These are phyloP conservation scores for Mustelus asterias DNA, from an alignment of 2,113 vertebrate species.

Conservation along the genomic window DNA sequence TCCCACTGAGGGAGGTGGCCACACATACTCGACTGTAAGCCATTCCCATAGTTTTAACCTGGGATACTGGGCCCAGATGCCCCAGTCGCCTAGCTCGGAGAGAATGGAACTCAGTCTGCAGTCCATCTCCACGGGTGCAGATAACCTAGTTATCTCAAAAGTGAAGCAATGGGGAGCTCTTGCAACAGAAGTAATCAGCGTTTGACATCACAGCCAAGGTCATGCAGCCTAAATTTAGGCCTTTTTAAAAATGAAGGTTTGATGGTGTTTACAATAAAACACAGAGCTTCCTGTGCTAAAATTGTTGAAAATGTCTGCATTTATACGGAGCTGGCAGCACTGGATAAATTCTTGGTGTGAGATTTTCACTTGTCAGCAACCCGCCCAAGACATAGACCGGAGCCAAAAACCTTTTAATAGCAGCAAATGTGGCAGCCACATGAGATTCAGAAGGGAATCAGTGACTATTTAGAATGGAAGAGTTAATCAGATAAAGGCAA, in stretches of 20 bases:
- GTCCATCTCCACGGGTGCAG: neutral
- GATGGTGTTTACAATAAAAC: neutral
- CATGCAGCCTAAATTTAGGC: neutral
- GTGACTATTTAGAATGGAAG: neutral
- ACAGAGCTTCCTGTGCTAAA: neutral
- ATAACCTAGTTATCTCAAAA: neutral
- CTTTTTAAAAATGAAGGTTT: neutral
- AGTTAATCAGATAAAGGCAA: neutral
- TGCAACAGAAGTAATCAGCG: neutral
- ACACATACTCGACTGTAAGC: neutral
- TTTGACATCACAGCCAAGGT: neutral
- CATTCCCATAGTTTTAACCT: neutral
- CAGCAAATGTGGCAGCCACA: conserved; percentile 26
- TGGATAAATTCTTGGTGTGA: conserved; percentile 21
- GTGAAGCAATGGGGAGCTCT: neutral
- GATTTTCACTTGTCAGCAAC: conserved; percentile 13
- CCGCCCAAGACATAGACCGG: neutral
- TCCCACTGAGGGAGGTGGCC: neutral
- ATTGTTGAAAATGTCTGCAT: neutral
- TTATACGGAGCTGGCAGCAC: neutral
- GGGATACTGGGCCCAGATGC: too few species aligned
- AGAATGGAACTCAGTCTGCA: neutral
- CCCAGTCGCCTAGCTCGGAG: neutral
- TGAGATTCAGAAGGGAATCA: neutral
- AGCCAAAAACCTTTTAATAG: neutral